phyloP scores from a whole-genome alignment of 2,113 vertebrate species.

The Xiphophorus couchianus region DNA sequence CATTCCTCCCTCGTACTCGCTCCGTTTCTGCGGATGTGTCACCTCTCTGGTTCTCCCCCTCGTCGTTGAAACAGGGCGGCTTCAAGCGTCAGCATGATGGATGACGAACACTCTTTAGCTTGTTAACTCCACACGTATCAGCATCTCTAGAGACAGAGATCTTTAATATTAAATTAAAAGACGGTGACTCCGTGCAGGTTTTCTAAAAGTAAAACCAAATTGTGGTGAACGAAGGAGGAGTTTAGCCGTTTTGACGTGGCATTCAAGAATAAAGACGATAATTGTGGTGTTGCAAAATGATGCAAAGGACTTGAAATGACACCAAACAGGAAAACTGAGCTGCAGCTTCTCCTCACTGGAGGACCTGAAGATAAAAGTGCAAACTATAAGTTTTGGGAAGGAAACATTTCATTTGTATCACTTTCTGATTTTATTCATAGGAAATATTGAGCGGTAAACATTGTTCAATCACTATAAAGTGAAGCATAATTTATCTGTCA shows the following conservation, averaged over 20 bases:
- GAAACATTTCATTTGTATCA: not conserved
- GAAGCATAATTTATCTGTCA: too few relatives aligned
- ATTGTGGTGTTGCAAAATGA: too few relatives aligned
- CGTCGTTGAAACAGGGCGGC: constrained; percentile 41
- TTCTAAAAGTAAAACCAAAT: constrained; percentile 7
- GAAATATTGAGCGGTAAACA: not conserved
- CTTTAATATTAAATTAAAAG: constrained; percentile 14
- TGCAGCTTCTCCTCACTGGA: too few relatives aligned
- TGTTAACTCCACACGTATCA: constrained; percentile 16
- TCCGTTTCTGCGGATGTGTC: constrained; percentile 14
- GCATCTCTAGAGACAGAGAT: constrained; percentile 10
- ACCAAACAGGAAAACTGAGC: not conserved
- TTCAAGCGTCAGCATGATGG: constrained; percentile 51
- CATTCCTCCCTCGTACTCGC: constrained; percentile 23
- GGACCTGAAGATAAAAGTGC: not conserved
- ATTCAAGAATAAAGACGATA: not conserved
- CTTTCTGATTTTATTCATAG: not conserved
- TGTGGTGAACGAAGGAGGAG: not conserved
- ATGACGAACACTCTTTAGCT: constrained; percentile 29
- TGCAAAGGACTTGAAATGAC: not conserved
- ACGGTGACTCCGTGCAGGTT: not conserved
- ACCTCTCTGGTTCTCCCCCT: constrained; percentile 18
- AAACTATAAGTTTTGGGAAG: not conserved
- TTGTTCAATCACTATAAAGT: too few relatives aligned
- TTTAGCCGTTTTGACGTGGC: too few relatives aligned